Percentiles rank a stretch among this genome's conserved stretches.
phyloP scores from a whole-genome alignment of 92 coral and sea anemone genomes.

The Paragorgia papillata region DNA sequence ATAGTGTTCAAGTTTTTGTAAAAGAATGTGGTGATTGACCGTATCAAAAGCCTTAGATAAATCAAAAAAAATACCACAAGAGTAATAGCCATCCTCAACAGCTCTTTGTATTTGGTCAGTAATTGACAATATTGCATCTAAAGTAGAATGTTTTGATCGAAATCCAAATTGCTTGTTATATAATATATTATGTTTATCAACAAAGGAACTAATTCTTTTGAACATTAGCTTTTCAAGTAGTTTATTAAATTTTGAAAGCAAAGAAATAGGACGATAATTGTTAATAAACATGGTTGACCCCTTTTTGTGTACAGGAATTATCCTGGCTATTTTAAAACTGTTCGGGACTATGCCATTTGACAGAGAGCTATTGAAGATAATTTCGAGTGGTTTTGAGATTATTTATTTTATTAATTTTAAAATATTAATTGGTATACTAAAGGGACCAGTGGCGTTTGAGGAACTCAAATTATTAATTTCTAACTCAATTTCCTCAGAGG shows the following conservation, averaged over 20 bases:
- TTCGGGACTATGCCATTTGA: slow-evolving; percentile 48
- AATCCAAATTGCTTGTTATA: slow-evolving; percentile 42
- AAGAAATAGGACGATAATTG: slow-evolving; percentile 35
- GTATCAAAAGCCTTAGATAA: slow-evolving; percentile 57
- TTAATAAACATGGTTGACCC: slow-evolving; percentile 36
- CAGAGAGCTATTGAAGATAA: slow-evolving; percentile 41
- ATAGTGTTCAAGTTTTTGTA: slow-evolving; percentile 57
- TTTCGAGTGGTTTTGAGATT: slow-evolving; percentile 19
- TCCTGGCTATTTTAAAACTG: slow-evolving; percentile 25
- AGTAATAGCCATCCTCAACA: slow-evolving; percentile 44
- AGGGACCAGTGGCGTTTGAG: slow-evolving; percentile 38
- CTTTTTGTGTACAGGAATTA: slow-evolving; percentile 51
- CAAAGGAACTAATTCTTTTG: slow-evolving; percentile 24
- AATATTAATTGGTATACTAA: slow-evolving; percentile 38
- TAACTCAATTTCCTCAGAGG: slow-evolving; percentile 22
- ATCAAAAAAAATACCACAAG: slow-evolving; percentile 60
- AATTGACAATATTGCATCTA: slow-evolving; percentile 49
- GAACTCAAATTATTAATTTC: slow-evolving; percentile 29
- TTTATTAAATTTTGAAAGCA: slow-evolving; percentile 29
- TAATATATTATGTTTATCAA: slow-evolving; percentile 37
- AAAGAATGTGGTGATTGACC: slow-evolving; percentile 51
- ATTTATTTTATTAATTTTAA: slow-evolving; percentile 40
- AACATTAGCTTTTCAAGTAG: slow-evolving; percentile 38
- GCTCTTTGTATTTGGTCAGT: slow-evolving; percentile 47
- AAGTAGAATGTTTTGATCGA: slow-evolving; percentile 39